Base-by-base conservation (phyloP, 2,888 invertebrate genomes). In the Notodonta ziczac region DNA sequence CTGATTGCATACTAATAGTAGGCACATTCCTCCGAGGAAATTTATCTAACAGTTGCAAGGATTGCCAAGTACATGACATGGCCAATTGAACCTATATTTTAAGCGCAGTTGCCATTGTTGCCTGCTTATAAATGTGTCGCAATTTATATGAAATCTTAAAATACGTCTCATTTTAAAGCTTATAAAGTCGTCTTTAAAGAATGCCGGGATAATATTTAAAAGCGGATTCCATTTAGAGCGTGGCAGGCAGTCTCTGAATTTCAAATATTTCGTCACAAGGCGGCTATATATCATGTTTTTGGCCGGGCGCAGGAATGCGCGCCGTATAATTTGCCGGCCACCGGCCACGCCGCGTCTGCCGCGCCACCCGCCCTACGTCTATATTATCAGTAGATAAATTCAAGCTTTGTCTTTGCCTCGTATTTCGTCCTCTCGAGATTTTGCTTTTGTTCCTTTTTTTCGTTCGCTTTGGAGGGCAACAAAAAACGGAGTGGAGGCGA, bases 341-440 rank as follows among this genome's bases (percentile, higher is more conserved):
- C 90, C 86, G 87, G 86, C 88, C 88, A 88, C 90, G 82, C 73
- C 75, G 79, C 85, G 91, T 89, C 90, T 89, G 85, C 88, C 86
- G 87, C 83, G 84, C 84, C 82, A 87, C 86, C 88, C 89, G 88
- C 86, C 90, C 90, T 91, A 92, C 92, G 92, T 93, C 93, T 93
- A 93, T 91, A 93, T 93, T 93, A 93, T 93, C 93, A 92, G 93
- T 93, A 93, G 93, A 93, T 93, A 93, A 92, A 92, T 93, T 93
- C 89, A 88, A 90, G 91, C 92, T 91, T 92, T 93, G 93, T 93
- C 93, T 93, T 93, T 93, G 92, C 90, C 88, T 93, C 92, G 91
- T 92, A 93, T 92, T 91, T 93, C 92, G 93, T 92, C 90, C 91
- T 91, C 90, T 89, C 86, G 86, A 91, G 86, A 89, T 89, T 90